Conservation (phyloP, 2,797 vertebrate genomes). For the Eospalax fontanierii region DNA sequence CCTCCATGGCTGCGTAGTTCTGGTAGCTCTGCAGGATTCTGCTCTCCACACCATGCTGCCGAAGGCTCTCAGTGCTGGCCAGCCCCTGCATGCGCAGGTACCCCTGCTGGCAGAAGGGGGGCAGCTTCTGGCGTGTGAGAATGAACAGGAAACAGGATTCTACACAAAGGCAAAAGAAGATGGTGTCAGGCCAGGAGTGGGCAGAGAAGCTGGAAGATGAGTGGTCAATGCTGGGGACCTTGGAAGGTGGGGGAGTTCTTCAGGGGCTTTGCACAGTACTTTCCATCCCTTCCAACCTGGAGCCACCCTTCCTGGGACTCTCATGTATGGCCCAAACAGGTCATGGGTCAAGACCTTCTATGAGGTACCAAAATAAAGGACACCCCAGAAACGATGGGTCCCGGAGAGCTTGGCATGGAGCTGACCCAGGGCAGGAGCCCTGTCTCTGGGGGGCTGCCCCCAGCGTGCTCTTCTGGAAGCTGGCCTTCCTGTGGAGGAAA, state of each 20-base stretch:
- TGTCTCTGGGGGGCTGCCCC: rapidly evolving
- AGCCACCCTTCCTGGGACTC: background rate
- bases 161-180: constrained; percentile 79
- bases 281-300: background rate
- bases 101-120: constrained; percentile 95
- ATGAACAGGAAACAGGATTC: constrained; percentile 96
- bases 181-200: background rate
- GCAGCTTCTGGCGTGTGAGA: constrained; percentile 93
- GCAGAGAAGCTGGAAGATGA: background rate
- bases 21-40: constrained; percentile 84
- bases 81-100: constrained; percentile 94
- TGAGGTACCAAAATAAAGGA: background rate
- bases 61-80: constrained; percentile 83
- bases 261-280: background rate
- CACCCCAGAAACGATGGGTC: background rate
- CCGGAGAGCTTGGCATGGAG: background rate
- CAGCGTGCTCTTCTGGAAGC: background rate
- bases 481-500: rapidly evolving
- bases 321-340: background rate
- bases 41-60: constrained; percentile 83
- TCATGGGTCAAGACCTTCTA: background rate
- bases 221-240: background rate
- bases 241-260: no score
- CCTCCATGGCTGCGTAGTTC: constrained; percentile 57
- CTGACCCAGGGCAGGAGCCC: background rate